phyloP scores from a whole-genome alignment of 2,797 vertebrate genomes.

The Picus viridis region DNA sequence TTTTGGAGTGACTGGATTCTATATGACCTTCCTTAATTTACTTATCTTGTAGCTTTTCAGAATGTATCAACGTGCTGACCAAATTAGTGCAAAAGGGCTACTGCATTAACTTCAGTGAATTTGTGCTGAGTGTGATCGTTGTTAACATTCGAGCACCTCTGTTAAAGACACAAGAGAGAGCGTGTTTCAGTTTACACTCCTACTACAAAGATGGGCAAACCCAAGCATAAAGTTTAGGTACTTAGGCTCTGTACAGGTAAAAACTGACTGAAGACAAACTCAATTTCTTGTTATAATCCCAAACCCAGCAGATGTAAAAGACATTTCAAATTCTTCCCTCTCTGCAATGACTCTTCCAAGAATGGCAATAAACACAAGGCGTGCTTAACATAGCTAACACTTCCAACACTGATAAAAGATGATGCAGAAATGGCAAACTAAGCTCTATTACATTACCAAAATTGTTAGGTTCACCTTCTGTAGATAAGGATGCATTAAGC shows the following conservation, averaged over 20 bases:
- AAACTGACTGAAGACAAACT: neutral
- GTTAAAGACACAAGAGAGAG: neutral
- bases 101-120: neutral
- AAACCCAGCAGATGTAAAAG: neutral
- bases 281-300: neutral
- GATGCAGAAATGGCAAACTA: neutral
- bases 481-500: neutral
- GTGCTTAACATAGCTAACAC: neutral
- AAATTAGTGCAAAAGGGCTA: neutral
- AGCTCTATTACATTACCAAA: neutral
- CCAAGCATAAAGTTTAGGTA: neutral
- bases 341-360: neutral
- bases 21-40: neutral
- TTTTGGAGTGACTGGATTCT: neutral
- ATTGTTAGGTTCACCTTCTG: neutral
- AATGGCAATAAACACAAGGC: neutral
- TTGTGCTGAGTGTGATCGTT: rapidly evolving
- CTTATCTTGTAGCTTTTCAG: neutral
- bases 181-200: neutral
- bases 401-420: neutral
- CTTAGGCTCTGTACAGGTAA: neutral
- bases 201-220: neutral
- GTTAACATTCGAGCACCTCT: neutral
- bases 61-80: neutral
- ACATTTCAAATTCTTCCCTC: neutral